Conservation (phyloP, 1,140 invertebrate genomes). For the Lepeophtheirus salmonis region DNA sequence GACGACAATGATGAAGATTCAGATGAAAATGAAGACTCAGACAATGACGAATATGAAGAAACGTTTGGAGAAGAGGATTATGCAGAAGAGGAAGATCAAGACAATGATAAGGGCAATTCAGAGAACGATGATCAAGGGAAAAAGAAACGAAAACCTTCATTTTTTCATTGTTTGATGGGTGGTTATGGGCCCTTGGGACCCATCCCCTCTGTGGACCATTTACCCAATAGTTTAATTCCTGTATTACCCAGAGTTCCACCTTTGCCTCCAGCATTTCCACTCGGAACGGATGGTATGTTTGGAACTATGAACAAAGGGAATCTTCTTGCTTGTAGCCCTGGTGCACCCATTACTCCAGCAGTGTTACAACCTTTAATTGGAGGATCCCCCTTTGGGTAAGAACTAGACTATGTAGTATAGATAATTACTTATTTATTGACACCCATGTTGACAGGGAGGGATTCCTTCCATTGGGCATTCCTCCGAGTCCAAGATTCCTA, state of each 20-base stretch:
- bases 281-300: not conserved
- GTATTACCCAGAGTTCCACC: not conserved
- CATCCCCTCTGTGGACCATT: not conserved
- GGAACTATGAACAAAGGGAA: constrained; percentile 3
- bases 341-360: not conserved
- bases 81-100: constrained; percentile 2
- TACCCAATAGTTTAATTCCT: not conserved
- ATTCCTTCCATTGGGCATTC: not conserved
- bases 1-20: not conserved
- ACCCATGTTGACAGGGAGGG: not conserved
- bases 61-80: not conserved
- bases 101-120: not conserved
- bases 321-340: constrained; percentile 9
- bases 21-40: not conserved
- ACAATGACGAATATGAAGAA: not conserved
- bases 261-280: constrained; percentile 1
- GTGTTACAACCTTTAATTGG: not conserved
- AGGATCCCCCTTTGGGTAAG: not conserved
- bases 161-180: constrained; percentile 4
- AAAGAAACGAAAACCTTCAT: not conserved
- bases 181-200: constrained; percentile 14
- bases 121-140: not conserved
- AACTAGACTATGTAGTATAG: not conserved
- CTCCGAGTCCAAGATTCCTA: not conserved
- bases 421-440: not conserved